Evolutionary conservation across 1,140 invertebrate species (phyloP), one percentile per base, ranked within the genome.

Genomic region (Lutraria rhynchaena): DNA sequence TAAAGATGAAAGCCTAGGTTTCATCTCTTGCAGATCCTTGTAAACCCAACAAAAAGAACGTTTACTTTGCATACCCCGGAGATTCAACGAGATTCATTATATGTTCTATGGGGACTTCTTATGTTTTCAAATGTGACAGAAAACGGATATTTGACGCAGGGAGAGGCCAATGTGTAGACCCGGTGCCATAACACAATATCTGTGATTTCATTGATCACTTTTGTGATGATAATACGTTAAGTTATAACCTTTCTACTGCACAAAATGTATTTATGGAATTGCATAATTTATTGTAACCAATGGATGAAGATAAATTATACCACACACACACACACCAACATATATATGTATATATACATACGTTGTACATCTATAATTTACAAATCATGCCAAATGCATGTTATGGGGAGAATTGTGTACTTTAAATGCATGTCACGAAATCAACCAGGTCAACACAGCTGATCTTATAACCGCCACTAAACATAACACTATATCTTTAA

Each of bases 21-120:
- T 22, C 22, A 24, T 57, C n/a, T 44, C 29, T 80, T 73, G 57
- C 78, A 71, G 78, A 81, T 60, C 78, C 78, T 11, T 81, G 69
- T 57, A 73, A 63, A 71, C 78, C 78, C 37, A 46, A 81, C 31
- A 81, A 81, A 65, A 51, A 51, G 33, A 81, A 81, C 35, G 78
- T 73, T 24, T 81, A 73, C 69, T 81, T 63, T 61, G 35, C 77
- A 0, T 71, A 73, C 49, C 57, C 67, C 0, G 69, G 46, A 27
- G 78, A 73, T 31, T 29, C 24, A 3, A 58, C 58, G 31, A 73
- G 57, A n/a, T 81, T 81, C 51, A 81, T 81, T 35, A 57, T 81
- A 60, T 81, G 78, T 44, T 71, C 78, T 3, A 46, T 63, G 27
- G 78, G 78, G 31, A 61, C 44, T 17, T 46, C 46, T 9, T 81